Evolutionary conservation across 2,797 vertebrate genomes (phyloP).

Genomic region (Sciaenops ocellatus): DNA sequence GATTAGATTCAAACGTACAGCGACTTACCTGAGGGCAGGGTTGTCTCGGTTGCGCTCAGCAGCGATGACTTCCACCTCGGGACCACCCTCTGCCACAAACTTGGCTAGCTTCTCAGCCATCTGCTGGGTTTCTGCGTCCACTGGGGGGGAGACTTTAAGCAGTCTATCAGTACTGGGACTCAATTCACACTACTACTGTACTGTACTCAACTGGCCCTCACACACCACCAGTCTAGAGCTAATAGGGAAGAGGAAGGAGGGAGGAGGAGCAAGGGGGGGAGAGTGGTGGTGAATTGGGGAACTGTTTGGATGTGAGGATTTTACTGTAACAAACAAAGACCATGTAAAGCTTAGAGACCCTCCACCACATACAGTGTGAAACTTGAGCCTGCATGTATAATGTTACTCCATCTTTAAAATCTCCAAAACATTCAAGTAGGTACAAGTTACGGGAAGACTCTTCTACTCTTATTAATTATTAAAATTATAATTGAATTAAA

Average conservation of each 20-base stretch:
- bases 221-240: conserved; percentile 91
- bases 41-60: conserved; percentile 92
- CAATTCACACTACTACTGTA: conserved; percentile 92
- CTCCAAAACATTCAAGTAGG: neutral
- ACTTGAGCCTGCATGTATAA: conserved; percentile 7
- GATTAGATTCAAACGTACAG: neutral
- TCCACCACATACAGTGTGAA: conserved; percentile 19
- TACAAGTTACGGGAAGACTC: neutral
- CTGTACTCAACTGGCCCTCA: conserved; percentile 91
- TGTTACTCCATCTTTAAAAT: neutral
- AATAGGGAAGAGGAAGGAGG: conserved; percentile 87
- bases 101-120: conserved; percentile 94
- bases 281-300: conserved; percentile 76
- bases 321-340: conserved; percentile 52
- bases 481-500: neutral
- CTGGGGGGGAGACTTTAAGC: conserved; percentile 99
- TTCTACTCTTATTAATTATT: too few relatives aligned
- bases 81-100: conserved; percentile 95
- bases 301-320: conserved; percentile 65
- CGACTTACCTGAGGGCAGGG: conserved; percentile 90
- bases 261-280: conserved; percentile 77
- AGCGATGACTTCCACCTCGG: conserved; percentile 94
- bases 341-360: conserved; percentile 35
- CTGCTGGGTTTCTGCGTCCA: conserved; percentile 91
- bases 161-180: conserved; percentile 96